Conservation (phyloP, 2,797 vertebrate genomes). For the Sebastes taczanowskii region DNA sequence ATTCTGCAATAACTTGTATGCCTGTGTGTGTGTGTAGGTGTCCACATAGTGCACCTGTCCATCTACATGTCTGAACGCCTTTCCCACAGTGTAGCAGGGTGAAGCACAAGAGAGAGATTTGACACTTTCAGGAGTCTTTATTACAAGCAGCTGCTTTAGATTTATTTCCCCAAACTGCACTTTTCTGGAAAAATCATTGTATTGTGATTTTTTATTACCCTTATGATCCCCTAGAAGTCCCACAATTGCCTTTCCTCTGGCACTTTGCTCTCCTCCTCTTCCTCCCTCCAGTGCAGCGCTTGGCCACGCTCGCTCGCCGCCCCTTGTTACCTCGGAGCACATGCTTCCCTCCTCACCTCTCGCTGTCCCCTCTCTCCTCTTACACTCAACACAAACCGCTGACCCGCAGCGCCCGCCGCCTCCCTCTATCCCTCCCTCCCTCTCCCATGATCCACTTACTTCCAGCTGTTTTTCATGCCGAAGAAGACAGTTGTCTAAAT, state of each 20-base stretch:
- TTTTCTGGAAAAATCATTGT: conserved; percentile 78
- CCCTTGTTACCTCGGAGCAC: conserved; percentile 61
- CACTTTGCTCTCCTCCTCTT: conserved; percentile 51
- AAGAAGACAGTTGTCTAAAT: conserved; percentile 87
- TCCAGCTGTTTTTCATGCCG: conserved; percentile 86
- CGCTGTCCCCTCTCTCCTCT: conserved; percentile 60
- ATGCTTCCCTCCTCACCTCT: conserved; percentile 62
- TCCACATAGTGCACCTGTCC: conserved; percentile 66
- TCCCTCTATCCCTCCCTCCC: conserved; percentile 42
- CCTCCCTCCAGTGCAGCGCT: conserved; percentile 57
- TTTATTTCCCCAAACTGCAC: conserved; percentile 72
- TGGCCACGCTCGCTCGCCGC: conserved; percentile 44
- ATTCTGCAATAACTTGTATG: conserved; percentile 22
- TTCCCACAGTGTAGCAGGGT: conserved; percentile 52
- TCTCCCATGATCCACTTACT: conserved; percentile 79
- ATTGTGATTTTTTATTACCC: conserved; percentile 73
- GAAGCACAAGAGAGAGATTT: conserved; percentile 48
- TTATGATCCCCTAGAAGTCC: conserved; percentile 66
- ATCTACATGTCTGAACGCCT: conserved; percentile 52
- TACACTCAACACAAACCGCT: conserved; percentile 70
- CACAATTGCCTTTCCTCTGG: conserved; percentile 61
- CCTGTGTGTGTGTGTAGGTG: conserved; percentile 5
- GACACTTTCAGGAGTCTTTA: conserved; percentile 75
- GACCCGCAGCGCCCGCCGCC: conserved; percentile 61
- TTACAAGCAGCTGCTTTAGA: conserved; percentile 80